Conservation (phyloP, 2,888 invertebrate species). For the Aplocera efformata region DNA sequence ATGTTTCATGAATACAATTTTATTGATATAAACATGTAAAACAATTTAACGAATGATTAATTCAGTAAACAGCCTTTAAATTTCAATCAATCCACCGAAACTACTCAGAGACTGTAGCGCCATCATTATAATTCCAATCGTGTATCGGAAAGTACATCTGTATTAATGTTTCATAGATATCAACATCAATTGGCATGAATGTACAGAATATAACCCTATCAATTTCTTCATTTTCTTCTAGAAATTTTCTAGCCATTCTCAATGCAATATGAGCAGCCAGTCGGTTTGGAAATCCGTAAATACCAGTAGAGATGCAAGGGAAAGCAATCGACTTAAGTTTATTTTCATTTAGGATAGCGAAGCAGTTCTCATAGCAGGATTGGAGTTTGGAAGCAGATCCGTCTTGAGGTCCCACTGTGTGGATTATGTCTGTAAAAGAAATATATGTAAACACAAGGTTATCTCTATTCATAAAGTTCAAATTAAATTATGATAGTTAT, state of each 20-base stretch:
- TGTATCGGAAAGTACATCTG: constrained; percentile 85
- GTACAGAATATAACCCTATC: constrained; percentile 90
- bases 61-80: no score
- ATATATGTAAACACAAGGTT: constrained; percentile 18
- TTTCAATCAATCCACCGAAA: neutral
- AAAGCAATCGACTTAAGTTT: constrained; percentile 87
- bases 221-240: constrained; percentile 77
- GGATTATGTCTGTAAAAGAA: constrained; percentile 87
- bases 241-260: constrained; percentile 82
- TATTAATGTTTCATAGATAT: constrained; percentile 85
- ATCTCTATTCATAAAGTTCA: no score
- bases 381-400: constrained; percentile 83
- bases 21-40: neutral
- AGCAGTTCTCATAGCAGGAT: constrained; percentile 85
- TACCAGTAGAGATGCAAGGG: constrained; percentile 95
- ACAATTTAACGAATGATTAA: neutral
- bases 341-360: constrained; percentile 79
- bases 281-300: constrained; percentile 92
- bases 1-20: no score
- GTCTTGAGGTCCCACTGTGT: constrained; percentile 93
- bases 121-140: constrained; percentile 45
- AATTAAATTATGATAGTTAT: no score
- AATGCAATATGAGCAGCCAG: constrained; percentile 89
- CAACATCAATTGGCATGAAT: constrained; percentile 85
- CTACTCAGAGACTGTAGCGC: constrained; percentile 35